Base-by-base conservation (phyloP, 2,113 vertebrate species). In the Periophthalmodon schlosseri region DNA sequence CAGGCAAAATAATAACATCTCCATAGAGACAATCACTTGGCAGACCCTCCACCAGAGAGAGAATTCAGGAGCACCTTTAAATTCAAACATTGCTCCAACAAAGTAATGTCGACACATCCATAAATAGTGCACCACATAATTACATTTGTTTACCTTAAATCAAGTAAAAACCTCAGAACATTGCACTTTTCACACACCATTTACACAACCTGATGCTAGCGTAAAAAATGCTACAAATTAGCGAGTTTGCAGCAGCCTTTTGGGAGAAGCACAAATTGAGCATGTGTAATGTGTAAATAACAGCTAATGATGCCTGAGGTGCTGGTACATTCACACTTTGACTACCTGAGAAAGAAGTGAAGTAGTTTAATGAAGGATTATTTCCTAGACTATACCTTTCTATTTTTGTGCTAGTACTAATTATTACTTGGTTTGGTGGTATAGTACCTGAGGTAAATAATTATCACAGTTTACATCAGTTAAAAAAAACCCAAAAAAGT, bases 221-320 rank as follows among this genome's bases (percentile, higher is more conserved):
- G 16, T 14, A 52, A 52, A 56, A 10, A 56, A 56, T 56, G 54
- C 20, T 21, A 9, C 8, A 8, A 56, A 56, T 21, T 34, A 36
- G 60, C 60, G 28, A 34, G 5, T 14, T 24, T 61, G 24, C 39
- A 10, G 4, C 3, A 63, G 63, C 34, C 63, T 44, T 52, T 65
- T n/a, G 36, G 63, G 63, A 44, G 18, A 39, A 21, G 34, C 63
- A 39, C 63, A 65, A 39, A 65, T 60, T 65, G 60, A 63, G 34
- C 63, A 44, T n/a, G 63, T 39, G 33, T 20, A 65, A 65, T 65
- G 61, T 65, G 63, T 65, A 65, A 65, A 65, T 65, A 44, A 65
- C 6, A 65, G 63, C 9, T 44, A 65, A 65, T 65, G 63, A 65
- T 12, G 63, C 34, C 63, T 44, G 20, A 39, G 20, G 63, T 39